Evolutionary conservation across 2,797 vertebrate genomes (phyloP).

Genomic region (Ispidina picta): DNA sequence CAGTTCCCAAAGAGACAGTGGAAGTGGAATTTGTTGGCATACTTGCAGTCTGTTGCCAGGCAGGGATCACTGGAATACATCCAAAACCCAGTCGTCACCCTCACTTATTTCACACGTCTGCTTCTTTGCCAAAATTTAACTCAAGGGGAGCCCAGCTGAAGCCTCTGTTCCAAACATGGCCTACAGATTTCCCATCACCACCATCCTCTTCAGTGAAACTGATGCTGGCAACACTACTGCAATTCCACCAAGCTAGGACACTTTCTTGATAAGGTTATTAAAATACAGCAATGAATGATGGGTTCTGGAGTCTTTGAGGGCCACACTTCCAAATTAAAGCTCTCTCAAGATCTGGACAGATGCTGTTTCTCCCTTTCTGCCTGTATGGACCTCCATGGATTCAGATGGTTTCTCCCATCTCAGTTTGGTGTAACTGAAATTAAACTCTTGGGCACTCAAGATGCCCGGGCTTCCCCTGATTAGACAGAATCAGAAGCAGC

Average conservation of each 20-base stretch:
- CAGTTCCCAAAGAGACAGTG: slow-evolving; percentile 99
- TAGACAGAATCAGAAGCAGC: not conserved
- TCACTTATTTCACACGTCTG: slow-evolving; percentile 49
- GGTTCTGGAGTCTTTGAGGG: slow-evolving; percentile 2
- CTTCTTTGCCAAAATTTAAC: slow-evolving; percentile 59
- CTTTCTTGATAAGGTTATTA: not conserved
- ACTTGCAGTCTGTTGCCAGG: slow-evolving; percentile 98
- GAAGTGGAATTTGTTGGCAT: slow-evolving; percentile 99
- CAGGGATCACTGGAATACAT: slow-evolving; percentile 91
- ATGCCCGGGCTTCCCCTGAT: slow-evolving; percentile 11
- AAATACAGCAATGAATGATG: not conserved
- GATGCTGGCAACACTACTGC: slow-evolving; percentile 12
- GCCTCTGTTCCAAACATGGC: slow-evolving; percentile 24
- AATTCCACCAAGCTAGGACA: slow-evolving; percentile 44
- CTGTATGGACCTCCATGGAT: slow-evolving; percentile 18
- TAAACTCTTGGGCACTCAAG: not conserved
- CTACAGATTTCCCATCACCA: slow-evolving; percentile 43
- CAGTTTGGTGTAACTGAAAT: not conserved
- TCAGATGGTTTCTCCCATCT: slow-evolving; percentile 23
- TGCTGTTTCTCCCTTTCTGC: slow-evolving; percentile 29
- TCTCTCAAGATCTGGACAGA: slow-evolving; percentile 21
- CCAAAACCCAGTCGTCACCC: slow-evolving; percentile 68
- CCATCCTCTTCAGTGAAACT: not conserved
- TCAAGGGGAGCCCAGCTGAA: slow-evolving; percentile 47
- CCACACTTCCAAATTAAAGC: not conserved